Evolutionary conservation across 2,888 invertebrate genomes (phyloP).

Genomic region (Mechanitis messenoides): DNA sequence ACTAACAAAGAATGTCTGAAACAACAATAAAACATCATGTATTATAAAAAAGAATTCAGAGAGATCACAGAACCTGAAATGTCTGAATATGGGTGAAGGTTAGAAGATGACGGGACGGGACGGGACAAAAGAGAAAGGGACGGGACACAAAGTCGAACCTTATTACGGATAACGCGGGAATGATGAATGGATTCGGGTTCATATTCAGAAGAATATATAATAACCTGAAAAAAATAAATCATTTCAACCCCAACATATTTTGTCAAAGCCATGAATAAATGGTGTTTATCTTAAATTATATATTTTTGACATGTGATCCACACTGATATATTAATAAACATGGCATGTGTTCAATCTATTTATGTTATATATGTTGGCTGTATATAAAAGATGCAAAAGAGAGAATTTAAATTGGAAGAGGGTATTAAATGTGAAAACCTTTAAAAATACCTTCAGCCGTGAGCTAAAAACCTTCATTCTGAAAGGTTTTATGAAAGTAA

Average conservation of each 20-base stretch:
- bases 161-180: slow-evolving; percentile 37
- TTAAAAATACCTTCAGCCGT: slow-evolving; percentile 20
- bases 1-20: slow-evolving; percentile 14
- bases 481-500: slow-evolving; percentile 48
- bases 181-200: slow-evolving; percentile 35
- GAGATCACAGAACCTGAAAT: slow-evolving; percentile 29
- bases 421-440: neutral
- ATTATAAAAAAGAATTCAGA: slow-evolving; percentile 28
- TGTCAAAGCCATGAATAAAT: slow-evolving; percentile 10
- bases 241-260: slow-evolving; percentile 11
- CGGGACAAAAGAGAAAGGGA: slow-evolving; percentile 33
- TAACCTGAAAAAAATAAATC: slow-evolving; percentile 23
- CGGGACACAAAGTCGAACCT: slow-evolving; percentile 35
- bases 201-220: slow-evolving; percentile 31
- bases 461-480: slow-evolving; percentile 43
- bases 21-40: slow-evolving; percentile 21
- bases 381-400: neutral
- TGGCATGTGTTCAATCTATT: neutral
- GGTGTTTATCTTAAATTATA: slow-evolving; percentile 1
- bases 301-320: neutral
- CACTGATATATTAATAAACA: too few relatives aligned
- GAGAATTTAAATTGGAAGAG: neutral
- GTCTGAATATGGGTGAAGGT: slow-evolving; percentile 32
- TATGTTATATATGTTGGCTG: neutral
- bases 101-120: slow-evolving; percentile 32